phyloP scores from a whole-genome alignment of 1,140 invertebrate species.

The Anastrepha ludens region DNA sequence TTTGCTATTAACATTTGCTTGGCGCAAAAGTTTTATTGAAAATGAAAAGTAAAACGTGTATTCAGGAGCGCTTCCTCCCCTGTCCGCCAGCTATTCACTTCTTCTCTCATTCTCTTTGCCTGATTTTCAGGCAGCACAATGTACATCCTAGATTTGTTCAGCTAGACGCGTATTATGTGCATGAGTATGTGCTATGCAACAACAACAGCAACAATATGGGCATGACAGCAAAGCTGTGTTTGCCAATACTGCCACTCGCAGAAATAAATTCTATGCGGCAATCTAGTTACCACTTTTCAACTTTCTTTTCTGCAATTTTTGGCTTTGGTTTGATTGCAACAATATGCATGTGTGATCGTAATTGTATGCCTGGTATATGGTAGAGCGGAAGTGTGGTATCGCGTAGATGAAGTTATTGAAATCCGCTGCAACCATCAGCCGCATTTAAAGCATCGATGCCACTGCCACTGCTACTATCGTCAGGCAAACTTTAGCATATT shows the following conservation, averaged over 20 bases:
- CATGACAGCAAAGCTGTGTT: neutral
- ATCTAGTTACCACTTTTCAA: neutral
- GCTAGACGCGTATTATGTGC: neutral
- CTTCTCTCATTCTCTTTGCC: neutral
- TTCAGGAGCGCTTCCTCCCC: neutral
- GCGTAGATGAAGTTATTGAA: slow-evolving; percentile 10
- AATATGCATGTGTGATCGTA: neutral
- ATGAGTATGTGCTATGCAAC: neutral
- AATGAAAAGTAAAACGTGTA: slow-evolving; percentile 42
- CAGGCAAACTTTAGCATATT: neutral
- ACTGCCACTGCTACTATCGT: neutral
- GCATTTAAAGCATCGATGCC: neutral
- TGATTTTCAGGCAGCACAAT: neutral
- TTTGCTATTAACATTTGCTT: slow-evolving; percentile 38
- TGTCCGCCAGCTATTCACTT: neutral
- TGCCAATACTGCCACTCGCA: neutral
- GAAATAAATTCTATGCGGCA: neutral
- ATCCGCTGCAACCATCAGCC: neutral
- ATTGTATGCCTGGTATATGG: neutral
- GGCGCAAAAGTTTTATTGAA: slow-evolving; percentile 47
- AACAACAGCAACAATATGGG: too few relatives aligned
- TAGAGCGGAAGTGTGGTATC: neutral
- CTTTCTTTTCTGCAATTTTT: neutral
- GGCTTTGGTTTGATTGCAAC: neutral
- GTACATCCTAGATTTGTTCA: neutral